A percentile compares a stretch with the other conserved stretches of the same genome.
Evolutionary conservation across 2,888 invertebrate species (phyloP).

Genomic region (Amiota mariae): DNA sequence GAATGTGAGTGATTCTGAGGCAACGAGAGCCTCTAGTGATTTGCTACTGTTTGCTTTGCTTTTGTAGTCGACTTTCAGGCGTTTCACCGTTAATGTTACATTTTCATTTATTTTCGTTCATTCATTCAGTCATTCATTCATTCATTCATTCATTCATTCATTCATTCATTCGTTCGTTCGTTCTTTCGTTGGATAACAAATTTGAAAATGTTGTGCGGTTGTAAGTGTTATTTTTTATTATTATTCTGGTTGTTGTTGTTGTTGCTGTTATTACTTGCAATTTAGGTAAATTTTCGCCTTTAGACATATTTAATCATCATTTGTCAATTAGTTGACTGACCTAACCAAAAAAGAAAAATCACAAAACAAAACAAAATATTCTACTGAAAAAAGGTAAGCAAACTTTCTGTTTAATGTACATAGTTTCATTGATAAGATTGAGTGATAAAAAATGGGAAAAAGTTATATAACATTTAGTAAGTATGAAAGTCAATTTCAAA

Average conservation of each 20-base stretch:
- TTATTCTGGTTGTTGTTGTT: not conserved
- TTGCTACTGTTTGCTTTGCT: not conserved
- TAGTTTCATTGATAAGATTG: no score
- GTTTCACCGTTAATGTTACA: slow-evolving; percentile 23
- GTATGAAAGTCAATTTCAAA: no score
- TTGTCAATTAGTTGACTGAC: slow-evolving; percentile 61
- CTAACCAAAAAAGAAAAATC: not conserved
- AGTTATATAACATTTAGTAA: no score
- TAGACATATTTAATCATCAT: slow-evolving; percentile 58
- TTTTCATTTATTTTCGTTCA: slow-evolving; percentile 13
- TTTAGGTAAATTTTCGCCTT: not conserved
- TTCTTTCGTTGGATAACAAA: slow-evolving; percentile 13
- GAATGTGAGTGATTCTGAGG: no score
- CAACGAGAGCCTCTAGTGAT: not conserved
- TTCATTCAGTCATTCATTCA: no score
- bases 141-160: no score
- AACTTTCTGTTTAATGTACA: no score
- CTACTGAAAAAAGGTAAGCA: no score
- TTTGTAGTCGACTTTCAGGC: not conserved
- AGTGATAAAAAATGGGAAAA: no score
- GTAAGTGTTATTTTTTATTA: no score
- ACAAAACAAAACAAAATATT: no score
- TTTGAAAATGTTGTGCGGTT: not conserved
- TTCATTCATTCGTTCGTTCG: no score
- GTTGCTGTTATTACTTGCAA: slow-evolving; percentile 40